Conservation (phyloP, 2,797 vertebrate species). For the Tadarida brasiliensis region DNA sequence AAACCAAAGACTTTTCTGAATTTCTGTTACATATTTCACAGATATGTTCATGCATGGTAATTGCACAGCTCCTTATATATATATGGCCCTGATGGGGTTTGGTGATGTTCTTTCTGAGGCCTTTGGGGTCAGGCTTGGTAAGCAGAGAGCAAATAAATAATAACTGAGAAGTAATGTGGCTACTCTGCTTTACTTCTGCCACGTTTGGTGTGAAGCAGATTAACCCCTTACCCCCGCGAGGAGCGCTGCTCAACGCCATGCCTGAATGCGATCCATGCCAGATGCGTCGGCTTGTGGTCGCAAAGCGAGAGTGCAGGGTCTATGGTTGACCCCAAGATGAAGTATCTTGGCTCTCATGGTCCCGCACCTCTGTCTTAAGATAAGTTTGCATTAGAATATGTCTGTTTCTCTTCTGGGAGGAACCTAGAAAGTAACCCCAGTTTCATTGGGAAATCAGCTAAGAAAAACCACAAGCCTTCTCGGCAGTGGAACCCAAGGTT, state of each 20-base stretch:
- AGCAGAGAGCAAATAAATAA: not conserved
- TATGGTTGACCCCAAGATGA: not conserved
- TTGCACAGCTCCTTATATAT: not conserved
- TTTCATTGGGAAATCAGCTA: not conserved
- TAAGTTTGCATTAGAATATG: not conserved
- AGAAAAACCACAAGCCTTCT: not conserved
- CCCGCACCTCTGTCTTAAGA: not conserved
- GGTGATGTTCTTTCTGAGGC: not conserved
- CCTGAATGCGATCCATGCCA: not conserved
- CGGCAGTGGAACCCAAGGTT: not conserved
- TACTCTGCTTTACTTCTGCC: not conserved
- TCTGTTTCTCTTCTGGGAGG: not conserved
- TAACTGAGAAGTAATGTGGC: not conserved
- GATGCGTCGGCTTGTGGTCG: not conserved
- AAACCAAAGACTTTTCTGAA: not conserved
- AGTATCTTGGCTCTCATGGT: too few species aligned
- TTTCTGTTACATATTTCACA: not conserved
- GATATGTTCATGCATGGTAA: not conserved
- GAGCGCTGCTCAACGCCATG: fast-evolving
- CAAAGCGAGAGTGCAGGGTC: not conserved
- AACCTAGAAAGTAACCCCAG: not conserved
- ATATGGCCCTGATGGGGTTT: not conserved
- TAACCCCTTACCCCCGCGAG: fast-evolving
- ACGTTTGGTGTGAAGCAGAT: not conserved
- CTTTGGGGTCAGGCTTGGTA: not conserved